Evolutionary conservation across 2,113 vertebrate species (phyloP), one percentile per base, ranked within the genome.

Genomic region (Clinocottus analis): DNA sequence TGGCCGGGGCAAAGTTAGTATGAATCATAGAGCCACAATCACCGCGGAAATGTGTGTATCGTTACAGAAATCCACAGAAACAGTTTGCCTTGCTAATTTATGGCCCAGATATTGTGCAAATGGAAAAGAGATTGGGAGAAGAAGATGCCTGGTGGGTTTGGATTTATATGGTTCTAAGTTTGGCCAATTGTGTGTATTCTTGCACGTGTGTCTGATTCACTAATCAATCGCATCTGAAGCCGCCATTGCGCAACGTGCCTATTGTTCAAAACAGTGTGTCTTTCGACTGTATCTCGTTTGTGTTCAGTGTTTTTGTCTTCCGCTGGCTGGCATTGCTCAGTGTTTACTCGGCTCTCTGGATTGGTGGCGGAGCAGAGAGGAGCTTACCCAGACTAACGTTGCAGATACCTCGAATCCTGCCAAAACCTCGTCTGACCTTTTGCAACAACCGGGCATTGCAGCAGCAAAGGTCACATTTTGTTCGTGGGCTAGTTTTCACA

Each of bases 401-500:
- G 62, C 63, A 69, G 76, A 78, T 61, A 58, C 27, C 39, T 19
- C 13, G 14, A 13, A 43, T 71, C n/a, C 4, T 4, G 83, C 84
- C 87, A 88, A 75, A 65, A 29, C 35, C 47, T 53, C 5, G 0
- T 43, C 73, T 68, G 62, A 75, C 68, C 79, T 79, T 77, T 73
- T 49, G 55, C 65, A 73, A 70, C 69, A 63, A 53, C 41, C 58
- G 60, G 62, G 72, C 65, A 65, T 49, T 80, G 62, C 75, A 77
- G 56, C 77, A 76, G 75, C 67, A 80, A 75, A 82, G 85, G 83
- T 88, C 71, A 73, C 14, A n/a, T 62, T 76, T 83, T 89, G 68
- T 84, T 72, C 79, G 71, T 49, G 13, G 65, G 45, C 62, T 68
- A 76, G 74, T 77, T 82, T 74, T 63, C 84, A 79, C 78, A 68